Conservation (phyloP, 1,140 invertebrate genomes). For the Magallana angulata region DNA sequence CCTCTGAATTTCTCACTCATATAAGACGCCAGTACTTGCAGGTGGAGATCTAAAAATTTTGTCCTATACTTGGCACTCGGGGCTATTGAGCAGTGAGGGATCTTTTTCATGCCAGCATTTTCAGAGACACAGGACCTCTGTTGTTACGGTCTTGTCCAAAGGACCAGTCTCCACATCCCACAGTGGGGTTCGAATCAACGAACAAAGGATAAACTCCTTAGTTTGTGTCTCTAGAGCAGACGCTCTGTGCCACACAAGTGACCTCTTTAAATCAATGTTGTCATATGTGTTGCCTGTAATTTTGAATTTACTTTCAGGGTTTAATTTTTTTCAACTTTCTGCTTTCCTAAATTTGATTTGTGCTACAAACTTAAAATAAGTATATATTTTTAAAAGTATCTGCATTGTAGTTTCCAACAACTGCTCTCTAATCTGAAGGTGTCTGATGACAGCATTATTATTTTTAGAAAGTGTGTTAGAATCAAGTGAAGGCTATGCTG, state of each 20-base stretch:
- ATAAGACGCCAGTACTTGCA: background rate
- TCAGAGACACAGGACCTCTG: background rate
- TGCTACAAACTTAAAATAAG: slow-evolving; percentile 4
- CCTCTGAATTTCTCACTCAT: slow-evolving; percentile 7
- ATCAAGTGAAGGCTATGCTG: background rate
- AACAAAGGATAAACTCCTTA: background rate
- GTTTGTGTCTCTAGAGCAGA: background rate
- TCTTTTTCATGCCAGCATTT: background rate
- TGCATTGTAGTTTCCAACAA: slow-evolving; percentile 2
- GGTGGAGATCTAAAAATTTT: slow-evolving; percentile 9
- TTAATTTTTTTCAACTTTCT: background rate
- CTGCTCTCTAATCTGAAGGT: background rate
- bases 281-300: background rate
- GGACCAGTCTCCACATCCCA: slow-evolving; percentile 4
- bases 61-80: background rate
- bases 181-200: background rate
- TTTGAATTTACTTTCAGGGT: background rate
- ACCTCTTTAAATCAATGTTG: background rate
- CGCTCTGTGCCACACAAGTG: background rate
- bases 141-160: background rate
- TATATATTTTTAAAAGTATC: background rate
- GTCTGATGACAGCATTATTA: background rate
- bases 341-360: background rate
- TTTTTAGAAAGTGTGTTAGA: background rate
- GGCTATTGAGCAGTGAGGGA: background rate